phyloP scores from a whole-genome alignment of 2,888 invertebrate species.

The Apantesis nais region DNA sequence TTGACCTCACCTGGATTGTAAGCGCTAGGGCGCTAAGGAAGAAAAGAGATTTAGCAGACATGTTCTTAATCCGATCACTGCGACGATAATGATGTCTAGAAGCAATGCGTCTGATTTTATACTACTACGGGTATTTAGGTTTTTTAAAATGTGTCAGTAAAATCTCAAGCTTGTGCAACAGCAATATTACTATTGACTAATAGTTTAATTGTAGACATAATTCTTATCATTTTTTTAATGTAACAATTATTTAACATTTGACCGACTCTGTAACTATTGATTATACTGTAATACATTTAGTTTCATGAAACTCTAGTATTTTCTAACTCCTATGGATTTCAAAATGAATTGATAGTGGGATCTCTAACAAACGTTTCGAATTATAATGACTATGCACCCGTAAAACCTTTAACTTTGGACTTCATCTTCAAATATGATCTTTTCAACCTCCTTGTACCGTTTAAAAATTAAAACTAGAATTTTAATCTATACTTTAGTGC shows the following conservation, averaged over 20 bases:
- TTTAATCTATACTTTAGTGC: too few species aligned
- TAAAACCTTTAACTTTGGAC: too few species aligned
- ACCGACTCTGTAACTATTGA: background rate
- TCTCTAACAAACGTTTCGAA: too few species aligned
- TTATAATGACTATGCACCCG: too few species aligned
- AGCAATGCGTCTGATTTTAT: background rate
- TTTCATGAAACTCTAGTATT: background rate
- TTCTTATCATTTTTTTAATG: background rate
- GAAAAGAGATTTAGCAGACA: background rate
- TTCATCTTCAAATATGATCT: too few species aligned
- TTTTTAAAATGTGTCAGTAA: background rate
- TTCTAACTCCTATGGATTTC: background rate
- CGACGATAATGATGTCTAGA: background rate
- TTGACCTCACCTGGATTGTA: background rate
- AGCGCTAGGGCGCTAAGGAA: background rate
- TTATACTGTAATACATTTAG: too few species aligned
- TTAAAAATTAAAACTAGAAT: too few species aligned
- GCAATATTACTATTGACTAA: background rate
- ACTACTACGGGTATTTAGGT: background rate
- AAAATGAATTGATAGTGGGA: too few species aligned
- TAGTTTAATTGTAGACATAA: background rate
- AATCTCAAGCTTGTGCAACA: background rate
- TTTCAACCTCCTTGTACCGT: too few species aligned
- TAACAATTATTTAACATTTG: background rate
- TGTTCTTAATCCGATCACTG: background rate